Evolutionary conservation across 64 coral and sea anemone genomes (phyloP).

Genomic region (Acropora yongei): DNA sequence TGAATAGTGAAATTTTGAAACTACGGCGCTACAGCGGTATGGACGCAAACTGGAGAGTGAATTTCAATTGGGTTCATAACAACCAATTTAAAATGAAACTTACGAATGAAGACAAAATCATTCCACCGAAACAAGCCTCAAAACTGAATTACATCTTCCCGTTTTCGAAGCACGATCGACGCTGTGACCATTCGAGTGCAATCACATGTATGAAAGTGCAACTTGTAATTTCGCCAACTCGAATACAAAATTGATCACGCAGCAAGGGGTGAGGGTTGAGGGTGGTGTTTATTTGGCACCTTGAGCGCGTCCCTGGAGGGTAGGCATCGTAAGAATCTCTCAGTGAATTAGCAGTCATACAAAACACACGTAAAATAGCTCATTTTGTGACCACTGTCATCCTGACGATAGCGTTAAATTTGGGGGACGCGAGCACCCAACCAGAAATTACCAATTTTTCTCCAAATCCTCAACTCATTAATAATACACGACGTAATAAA

Average conservation of each 20-base stretch:
- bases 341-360: too few relatives aligned
- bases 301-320: not conserved
- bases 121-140: not conserved
- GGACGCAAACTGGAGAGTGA: not conserved
- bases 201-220: not conserved
- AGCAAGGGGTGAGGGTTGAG: not conserved
- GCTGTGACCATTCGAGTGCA: not conserved
- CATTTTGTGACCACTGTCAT: too few relatives aligned
- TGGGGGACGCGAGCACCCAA: too few relatives aligned
- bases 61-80: not conserved
- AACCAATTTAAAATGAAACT: constrained; percentile 2
- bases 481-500: too few relatives aligned
- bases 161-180: not conserved
- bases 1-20: not conserved
- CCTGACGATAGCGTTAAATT: too few relatives aligned
- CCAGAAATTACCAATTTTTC: too few relatives aligned
- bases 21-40: not conserved
- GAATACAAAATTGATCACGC: not conserved
- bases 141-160: not conserved
- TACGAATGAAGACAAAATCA: not conserved
- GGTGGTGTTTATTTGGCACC: too few relatives aligned
- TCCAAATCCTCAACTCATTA: too few relatives aligned
- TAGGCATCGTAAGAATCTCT: not conserved
- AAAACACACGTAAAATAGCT: too few relatives aligned
- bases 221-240: not conserved